Conservation (phyloP, 2,113 vertebrate species). For the Myrmecobius fasciatus region DNA sequence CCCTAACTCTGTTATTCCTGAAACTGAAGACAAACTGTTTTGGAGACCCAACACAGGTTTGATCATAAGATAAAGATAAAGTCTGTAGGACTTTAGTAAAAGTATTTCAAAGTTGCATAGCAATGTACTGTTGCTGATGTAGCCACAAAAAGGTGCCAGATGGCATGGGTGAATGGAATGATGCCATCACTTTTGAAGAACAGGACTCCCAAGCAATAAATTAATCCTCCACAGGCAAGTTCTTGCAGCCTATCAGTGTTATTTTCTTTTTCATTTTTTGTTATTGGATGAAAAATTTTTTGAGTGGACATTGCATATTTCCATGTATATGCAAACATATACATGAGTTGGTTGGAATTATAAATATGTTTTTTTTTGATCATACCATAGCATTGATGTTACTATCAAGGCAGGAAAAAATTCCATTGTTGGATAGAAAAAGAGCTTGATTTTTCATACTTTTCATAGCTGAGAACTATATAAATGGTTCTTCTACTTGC, state of each 20-base stretch:
- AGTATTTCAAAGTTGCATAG: constrained; percentile 96
- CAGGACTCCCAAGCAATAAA: constrained; percentile 92
- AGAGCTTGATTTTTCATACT: constrained; percentile 95
- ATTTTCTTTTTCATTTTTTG: constrained; percentile 78
- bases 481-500: constrained; percentile 92
- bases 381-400: constrained; percentile 93
- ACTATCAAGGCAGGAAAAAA: constrained; percentile 96
- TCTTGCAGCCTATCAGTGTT: constrained; percentile 91
- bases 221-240: constrained; percentile 91
- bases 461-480: constrained; percentile 94
- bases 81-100: constrained; percentile 88
- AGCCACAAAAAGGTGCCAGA: constrained; percentile 95
- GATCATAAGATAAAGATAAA: constrained; percentile 83
- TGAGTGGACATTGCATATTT: not conserved
- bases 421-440: constrained; percentile 97
- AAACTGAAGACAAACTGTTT: constrained; percentile 80
- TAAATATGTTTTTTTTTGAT: not conserved
- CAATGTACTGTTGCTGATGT: constrained; percentile 93
- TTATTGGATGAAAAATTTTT: not conserved
- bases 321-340: not conserved
- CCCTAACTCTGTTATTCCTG: constrained; percentile 50
- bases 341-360: not conserved
- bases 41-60: constrained; percentile 65
- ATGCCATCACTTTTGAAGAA: constrained; percentile 95
- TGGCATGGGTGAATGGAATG: constrained; percentile 95